Base-by-base conservation (phyloP, 2,797 vertebrate genomes). In the Falco cherrug region DNA sequence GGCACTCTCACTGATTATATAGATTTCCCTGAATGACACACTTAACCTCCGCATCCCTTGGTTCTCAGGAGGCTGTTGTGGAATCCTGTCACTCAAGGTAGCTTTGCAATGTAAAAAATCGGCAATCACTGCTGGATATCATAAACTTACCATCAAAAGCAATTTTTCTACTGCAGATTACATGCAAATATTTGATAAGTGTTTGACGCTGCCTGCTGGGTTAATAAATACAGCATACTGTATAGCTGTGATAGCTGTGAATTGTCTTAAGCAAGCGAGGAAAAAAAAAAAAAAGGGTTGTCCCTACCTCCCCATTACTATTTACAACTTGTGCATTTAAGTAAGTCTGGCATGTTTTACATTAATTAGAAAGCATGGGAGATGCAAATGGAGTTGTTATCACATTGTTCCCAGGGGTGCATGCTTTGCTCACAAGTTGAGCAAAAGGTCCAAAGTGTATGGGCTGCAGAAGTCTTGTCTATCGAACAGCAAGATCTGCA, bases 241-340 rank as follows among this genome's bases (percentile, higher is more conserved):
- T 61, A 80, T 95, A 96, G 87, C 63, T 37, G 4, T 6, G 3
- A 61, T 21, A 88, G 60, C 67, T 81, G 20, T 41, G 31, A 86
- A 87, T 89, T 88, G 33, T 91, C 85, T 93, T 93, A 87, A 95
- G 91, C 51, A 93, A 73, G 78, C 81, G 39, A 93, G 39, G 39
- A 25, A 31, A 24, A 11, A 24, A 31, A 24, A 11, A 24, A 68
- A 57, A 50, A 10, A 18, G 31, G 3, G 3, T 57, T 47, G 5
- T 43, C 33, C 18, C 16, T 87, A 39, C 35, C 12, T 47, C 61
- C 7, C 6, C 29, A 59, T 82, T 82, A 71, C 37, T 63, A 84
- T 80, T 97, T 95, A 87, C 85, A 75, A 76, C 69, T 90, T 29
- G 25, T 19, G 8, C 74, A 85, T 96, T 95, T 94, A 84, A 95